These are phyloP conservation scores for Tympanuchus pallidicinctus DNA, from an alignment of 2,113 vertebrate genomes.

Conservation along the genomic window DNA sequence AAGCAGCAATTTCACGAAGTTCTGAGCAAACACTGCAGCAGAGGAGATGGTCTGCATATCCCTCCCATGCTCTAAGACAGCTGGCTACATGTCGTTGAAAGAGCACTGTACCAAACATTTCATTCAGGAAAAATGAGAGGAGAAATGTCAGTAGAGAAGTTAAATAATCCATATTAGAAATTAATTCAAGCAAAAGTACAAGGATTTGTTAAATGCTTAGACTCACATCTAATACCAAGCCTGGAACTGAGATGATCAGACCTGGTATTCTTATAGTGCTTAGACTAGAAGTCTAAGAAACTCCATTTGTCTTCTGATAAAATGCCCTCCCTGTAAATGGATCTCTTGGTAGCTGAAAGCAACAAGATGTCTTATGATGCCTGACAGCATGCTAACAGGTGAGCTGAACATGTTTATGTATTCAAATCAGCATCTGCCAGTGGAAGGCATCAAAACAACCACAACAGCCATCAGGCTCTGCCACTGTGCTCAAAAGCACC, in stretches of 20 bases:
- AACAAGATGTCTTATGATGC: background rate
- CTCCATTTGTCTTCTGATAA: background rate
- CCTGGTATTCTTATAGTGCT: background rate
- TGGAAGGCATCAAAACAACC: background rate
- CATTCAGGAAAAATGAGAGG: background rate
- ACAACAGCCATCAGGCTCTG: background rate
- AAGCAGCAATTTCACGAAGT: background rate
- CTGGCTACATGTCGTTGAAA: background rate
- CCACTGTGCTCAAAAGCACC: background rate
- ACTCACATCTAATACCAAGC: background rate
- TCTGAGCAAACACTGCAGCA: background rate
- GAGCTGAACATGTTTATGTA: background rate
- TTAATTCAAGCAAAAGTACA: background rate
- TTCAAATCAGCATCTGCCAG: background rate
- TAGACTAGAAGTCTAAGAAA: background rate
- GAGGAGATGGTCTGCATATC: rapidly evolving
- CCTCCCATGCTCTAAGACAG: background rate
- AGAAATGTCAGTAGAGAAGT: background rate
- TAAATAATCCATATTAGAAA: background rate
- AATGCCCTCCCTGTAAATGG: background rate
- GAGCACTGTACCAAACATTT: background rate
- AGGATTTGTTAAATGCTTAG: background rate
- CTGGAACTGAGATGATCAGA: background rate
- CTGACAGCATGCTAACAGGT: background rate
- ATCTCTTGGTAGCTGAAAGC: background rate